Evolutionary conservation across 2,113 vertebrate genomes (phyloP).

Genomic region (Patagioenas fasciata): DNA sequence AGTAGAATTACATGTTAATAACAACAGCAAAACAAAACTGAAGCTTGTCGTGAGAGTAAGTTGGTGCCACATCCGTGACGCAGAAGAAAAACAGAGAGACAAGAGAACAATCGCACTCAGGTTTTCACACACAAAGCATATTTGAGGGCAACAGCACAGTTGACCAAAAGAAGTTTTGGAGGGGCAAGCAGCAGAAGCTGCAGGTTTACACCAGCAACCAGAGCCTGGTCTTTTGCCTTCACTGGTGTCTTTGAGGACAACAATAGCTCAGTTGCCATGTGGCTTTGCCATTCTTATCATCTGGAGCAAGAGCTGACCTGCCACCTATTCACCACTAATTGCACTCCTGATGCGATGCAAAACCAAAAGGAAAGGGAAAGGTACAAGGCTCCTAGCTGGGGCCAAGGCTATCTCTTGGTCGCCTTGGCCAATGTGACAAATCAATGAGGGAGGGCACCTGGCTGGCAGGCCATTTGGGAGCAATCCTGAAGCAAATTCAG

Average conservation of each 20-base stretch:
- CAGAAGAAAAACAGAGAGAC: conserved; percentile 67
- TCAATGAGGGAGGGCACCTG: neutral
- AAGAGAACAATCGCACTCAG: conserved; percentile 60
- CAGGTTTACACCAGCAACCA: conserved; percentile 55
- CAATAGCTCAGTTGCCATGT: conserved; percentile 10
- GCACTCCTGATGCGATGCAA: conserved; percentile 11
- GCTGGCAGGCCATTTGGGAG: neutral
- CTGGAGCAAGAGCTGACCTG: conserved; percentile 24
- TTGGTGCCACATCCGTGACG: conserved; percentile 70
- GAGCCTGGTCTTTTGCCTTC: neutral
- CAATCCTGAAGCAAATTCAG: neutral
- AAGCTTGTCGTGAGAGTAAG: conserved; percentile 65
- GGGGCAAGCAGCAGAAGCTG: conserved; percentile 34
- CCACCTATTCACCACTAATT: neutral
- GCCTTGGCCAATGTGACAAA: conserved; percentile 11
- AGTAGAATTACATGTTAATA: conserved; percentile 82
- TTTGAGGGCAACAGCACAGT: conserved; percentile 47
- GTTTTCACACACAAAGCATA: conserved; percentile 69
- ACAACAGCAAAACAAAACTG: conserved; percentile 71
- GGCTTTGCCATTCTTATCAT: conserved; percentile 42
- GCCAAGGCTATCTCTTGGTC: conserved; percentile 9
- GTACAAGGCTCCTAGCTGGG: neutral
- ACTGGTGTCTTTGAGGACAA: conserved; percentile 8
- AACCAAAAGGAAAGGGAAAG: conserved; percentile 38
- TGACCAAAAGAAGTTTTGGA: conserved; percentile 54